Base-by-base conservation (phyloP, 2,888 invertebrate genomes). In the Crepidodera aurea region DNA sequence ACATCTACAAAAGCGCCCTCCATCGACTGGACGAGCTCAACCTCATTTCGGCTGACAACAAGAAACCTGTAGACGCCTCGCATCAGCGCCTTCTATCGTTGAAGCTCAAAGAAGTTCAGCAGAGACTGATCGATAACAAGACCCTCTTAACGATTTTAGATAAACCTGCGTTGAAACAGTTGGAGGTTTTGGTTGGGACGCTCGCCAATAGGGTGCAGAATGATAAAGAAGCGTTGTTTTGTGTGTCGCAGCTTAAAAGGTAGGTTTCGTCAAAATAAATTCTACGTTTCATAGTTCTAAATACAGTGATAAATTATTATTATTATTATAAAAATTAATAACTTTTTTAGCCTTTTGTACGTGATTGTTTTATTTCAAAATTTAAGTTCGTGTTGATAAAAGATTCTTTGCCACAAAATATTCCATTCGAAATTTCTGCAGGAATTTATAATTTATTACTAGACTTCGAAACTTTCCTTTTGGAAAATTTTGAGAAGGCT, bases 121-220 rank as follows among this genome's bases (percentile, higher is more conserved):
- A 94, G 70, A 83, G 96, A 1, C 84, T 96, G 56, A 95, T 96
- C 74, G 94, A 95, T 82, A 96, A 96, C 82, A 94, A 95, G 81
- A 91, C 93, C 0, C 83, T 96, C 32, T 83, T 94, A 65, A 95
- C 94, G 44, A 89, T 93, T 62, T 83, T 95, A 70, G 92, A 92
- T 76, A 93, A 93, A 77, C 90, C 91, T 25, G 89, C 90, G 1
- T 79, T 95, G 71, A 88, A 92, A 73, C 91, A 92, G 79, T 84
- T 96, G 55, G 83, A 84, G 15, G 84, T 86, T 1, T 83, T 95
- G 63, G 85, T 88, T 37, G 84, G 88, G 39, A 85, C 88, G 68
- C 83, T 96, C 37, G 88, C 90, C 46, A 86, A 90, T 18, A 85
- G 96, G 66, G 94, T 96, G 44, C 93, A 96, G 78, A 91, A 91